Conservation (phyloP, 2,888 invertebrate species). For the Macrophya alboannulata region DNA sequence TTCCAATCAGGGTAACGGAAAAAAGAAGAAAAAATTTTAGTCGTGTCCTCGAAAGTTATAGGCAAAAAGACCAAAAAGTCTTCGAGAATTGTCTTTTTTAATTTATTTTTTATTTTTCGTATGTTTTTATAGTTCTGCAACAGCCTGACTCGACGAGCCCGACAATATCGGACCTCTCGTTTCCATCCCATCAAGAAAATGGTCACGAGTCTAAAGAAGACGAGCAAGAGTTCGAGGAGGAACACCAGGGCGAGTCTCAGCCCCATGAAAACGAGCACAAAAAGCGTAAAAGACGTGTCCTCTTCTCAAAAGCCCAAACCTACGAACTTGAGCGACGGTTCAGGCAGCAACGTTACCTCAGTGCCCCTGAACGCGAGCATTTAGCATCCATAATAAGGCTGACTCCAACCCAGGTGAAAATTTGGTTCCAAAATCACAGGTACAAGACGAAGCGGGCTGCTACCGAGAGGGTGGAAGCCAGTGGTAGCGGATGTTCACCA, state of each 20-base stretch:
- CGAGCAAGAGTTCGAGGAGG: constrained; percentile 79
- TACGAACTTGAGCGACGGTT: constrained; percentile 97
- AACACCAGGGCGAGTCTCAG: constrained; percentile 74
- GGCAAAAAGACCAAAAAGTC: background rate
- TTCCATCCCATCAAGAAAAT: constrained; percentile 78
- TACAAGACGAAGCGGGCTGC: constrained; percentile 99
- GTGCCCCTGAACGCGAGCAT: constrained; percentile 98
- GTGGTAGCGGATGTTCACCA: constrained; percentile 89
- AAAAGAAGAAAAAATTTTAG: background rate
- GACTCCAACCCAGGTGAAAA: constrained; percentile 98
- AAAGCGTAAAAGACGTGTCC: constrained; percentile 96
- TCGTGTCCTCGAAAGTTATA: background rate
- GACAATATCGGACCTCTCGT: constrained; percentile 87
- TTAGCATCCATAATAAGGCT: constrained; percentile 96
- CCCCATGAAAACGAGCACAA: constrained; percentile 85
- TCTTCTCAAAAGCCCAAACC: constrained; percentile 98
- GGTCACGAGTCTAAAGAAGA: constrained; percentile 76
- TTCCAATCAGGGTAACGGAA: constrained; percentile 8
- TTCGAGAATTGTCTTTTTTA: background rate
- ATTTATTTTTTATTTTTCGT: background rate
- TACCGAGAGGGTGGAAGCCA: constrained; percentile 91
- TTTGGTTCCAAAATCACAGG: constrained; percentile 99
- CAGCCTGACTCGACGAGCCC: constrained; percentile 95
- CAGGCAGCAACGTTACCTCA: constrained; percentile 97
- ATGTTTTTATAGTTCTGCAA: constrained; percentile 81